Evolutionary conservation across 2,797 vertebrate genomes (phyloP).

Genomic region (Paramormyrops hopkinsi): DNA sequence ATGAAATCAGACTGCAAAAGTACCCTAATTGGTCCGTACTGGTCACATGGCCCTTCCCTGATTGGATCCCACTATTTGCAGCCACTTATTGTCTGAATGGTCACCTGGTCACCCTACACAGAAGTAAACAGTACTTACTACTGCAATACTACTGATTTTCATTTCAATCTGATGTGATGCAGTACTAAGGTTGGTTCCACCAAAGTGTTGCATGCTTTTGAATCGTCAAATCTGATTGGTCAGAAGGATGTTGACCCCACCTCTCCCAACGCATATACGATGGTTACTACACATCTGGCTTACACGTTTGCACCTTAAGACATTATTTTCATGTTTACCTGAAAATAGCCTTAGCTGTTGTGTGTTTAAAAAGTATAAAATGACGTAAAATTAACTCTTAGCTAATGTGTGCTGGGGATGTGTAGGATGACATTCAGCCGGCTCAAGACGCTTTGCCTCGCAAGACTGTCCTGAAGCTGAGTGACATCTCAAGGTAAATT

Average conservation of each 20-base stretch:
- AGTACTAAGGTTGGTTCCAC: neutral
- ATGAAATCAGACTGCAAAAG: neutral
- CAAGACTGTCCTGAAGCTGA: constrained; percentile 65
- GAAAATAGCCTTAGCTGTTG: neutral
- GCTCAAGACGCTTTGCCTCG: constrained; percentile 74
- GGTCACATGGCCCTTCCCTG: neutral
- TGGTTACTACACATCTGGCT: neutral
- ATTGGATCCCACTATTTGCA: neutral
- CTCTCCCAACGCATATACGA: neutral
- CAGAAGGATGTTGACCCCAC: neutral
- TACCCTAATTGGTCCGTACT: neutral
- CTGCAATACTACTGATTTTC: neutral
- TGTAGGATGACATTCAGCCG: constrained; percentile 71
- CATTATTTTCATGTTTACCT: neutral
- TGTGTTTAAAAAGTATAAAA: neutral
- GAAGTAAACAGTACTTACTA: neutral
- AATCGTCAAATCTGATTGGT: neutral
- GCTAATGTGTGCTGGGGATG: neutral
- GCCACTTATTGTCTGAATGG: neutral
- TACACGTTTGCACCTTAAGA: neutral
- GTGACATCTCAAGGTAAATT: constrained; percentile 67
- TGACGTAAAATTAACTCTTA: neutral
- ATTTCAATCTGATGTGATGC: neutral
- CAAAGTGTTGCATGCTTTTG: neutral
- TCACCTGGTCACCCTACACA: neutral